These are phyloP conservation scores for Drosophila yooni DNA, from an alignment of 2,888 invertebrate species.

Conservation along the genomic window DNA sequence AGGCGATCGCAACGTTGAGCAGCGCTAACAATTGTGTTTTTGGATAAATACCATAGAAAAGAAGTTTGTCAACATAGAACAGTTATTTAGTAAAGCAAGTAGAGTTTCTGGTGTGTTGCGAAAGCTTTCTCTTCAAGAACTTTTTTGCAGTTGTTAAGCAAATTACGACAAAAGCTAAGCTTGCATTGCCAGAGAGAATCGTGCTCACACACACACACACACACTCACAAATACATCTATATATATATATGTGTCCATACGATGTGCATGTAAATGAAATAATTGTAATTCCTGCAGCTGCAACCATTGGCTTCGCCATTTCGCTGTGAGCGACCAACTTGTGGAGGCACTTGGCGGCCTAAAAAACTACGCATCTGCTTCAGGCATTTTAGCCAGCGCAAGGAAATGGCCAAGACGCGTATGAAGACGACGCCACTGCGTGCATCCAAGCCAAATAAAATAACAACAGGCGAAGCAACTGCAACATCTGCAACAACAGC, in stretches of 20 bases:
- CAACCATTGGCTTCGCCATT: slow-evolving; percentile 78
- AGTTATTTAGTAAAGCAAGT: slow-evolving; percentile 13
- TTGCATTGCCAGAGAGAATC: slow-evolving; percentile 48
- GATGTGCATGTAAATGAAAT: slow-evolving; percentile 20
- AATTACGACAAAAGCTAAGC: slow-evolving; percentile 50
- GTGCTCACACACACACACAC: slow-evolving; percentile 4
- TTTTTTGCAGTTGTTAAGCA: slow-evolving; percentile 18
- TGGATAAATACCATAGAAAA: slow-evolving; percentile 13
- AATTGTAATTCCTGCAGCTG: slow-evolving; percentile 72
- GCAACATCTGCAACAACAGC: not conserved
- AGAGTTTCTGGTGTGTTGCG: not conserved
- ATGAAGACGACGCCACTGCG: slow-evolving; percentile 83
- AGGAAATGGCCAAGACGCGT: slow-evolving; percentile 82
- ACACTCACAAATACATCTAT: not conserved
- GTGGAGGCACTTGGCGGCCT: slow-evolving; percentile 71
- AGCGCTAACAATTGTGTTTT: slow-evolving; percentile 31
- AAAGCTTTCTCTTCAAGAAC: slow-evolving; percentile 48
- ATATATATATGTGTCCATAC: not conserved
- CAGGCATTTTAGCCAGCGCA: slow-evolving; percentile 71
- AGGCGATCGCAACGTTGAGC: slow-evolving; percentile 70
- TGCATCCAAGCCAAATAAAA: slow-evolving; percentile 65
- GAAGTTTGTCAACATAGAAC: slow-evolving; percentile 9
- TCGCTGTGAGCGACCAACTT: slow-evolving; percentile 65
- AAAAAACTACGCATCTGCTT: slow-evolving; percentile 78
- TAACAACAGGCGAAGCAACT: slow-evolving; percentile 18